Percentiles rank a stretch among this genome's conserved stretches.
Evolutionary conservation across 2,888 invertebrate genomes (phyloP).

Genomic region (Coronaproctus castanopsis): DNA sequence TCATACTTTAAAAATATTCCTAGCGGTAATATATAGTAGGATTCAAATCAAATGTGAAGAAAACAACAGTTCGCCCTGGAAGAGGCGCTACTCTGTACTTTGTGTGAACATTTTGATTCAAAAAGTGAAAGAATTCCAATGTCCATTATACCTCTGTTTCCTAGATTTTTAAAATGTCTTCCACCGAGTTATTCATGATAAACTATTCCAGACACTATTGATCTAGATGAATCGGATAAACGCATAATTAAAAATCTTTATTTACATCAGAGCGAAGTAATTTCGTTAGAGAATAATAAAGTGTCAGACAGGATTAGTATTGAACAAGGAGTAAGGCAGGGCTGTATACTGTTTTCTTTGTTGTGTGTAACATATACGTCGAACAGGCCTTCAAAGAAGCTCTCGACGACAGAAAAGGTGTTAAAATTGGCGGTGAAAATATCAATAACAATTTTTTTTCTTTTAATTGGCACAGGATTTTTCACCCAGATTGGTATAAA

Average conservation of each 20-base stretch:
- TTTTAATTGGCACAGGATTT: too few species aligned
- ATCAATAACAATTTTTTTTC: neutral
- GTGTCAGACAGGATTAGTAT: neutral
- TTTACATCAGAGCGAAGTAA: neutral
- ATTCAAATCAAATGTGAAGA: neutral
- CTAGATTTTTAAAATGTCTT: neutral
- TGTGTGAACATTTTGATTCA: neutral
- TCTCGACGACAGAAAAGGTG: neutral
- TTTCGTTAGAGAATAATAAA: neutral
- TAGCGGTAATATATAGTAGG: neutral
- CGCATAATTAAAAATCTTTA: neutral
- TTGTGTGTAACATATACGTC: neutral
- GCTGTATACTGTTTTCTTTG: neutral
- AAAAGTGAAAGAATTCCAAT: neutral
- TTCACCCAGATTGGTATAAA: too few species aligned
- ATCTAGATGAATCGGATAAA: neutral
- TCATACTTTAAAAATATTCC: neutral
- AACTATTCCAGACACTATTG: neutral
- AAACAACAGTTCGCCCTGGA: neutral
- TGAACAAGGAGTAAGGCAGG: neutral
- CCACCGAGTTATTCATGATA: neutral
- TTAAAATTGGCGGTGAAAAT: neutral
- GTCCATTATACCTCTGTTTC: neutral
- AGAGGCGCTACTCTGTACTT: neutral
- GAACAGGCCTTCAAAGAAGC: neutral